phyloP scores from a whole-genome alignment of 2,888 invertebrate species.

The Podotricha telesiphe region DNA sequence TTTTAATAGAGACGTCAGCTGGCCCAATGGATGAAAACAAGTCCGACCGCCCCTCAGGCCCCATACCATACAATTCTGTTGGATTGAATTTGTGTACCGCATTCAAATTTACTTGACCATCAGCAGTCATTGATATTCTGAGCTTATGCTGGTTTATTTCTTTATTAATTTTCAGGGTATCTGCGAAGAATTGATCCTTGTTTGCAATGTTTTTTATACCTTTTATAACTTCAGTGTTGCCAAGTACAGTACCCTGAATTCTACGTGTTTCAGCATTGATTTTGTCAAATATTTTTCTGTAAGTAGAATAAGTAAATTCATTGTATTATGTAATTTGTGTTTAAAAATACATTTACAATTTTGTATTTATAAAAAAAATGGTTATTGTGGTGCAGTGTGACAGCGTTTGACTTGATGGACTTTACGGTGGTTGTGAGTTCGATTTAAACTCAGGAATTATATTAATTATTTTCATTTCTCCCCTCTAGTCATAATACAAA shows the following conservation, averaged over 20 bases:
- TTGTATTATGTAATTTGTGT: neutral
- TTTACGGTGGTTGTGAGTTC: too few species aligned
- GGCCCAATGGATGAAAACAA: constrained; percentile 67
- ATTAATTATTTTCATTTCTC: too few species aligned
- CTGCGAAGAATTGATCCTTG: constrained; percentile 83
- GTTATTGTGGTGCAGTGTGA: too few species aligned
- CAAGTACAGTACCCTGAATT: constrained; percentile 72
- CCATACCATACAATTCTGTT: constrained; percentile 63
- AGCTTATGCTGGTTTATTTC: constrained; percentile 78
- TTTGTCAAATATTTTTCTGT: constrained; percentile 84
- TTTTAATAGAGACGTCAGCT: constrained; percentile 53
- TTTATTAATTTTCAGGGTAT: constrained; percentile 80
- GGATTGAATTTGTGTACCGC: constrained; percentile 72
- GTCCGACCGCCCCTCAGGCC: constrained; percentile 61
- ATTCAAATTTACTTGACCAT: constrained; percentile 74
- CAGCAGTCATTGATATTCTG: constrained; percentile 75
- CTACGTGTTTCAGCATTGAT: constrained; percentile 81
- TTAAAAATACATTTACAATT: too few species aligned
- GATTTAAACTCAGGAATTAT: too few species aligned
- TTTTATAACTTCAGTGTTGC: constrained; percentile 82
- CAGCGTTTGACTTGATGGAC: too few species aligned
- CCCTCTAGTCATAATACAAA: too few species aligned
- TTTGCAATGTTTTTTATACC: constrained; percentile 78
- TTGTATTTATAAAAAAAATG: too few species aligned
- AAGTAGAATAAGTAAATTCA: constrained; percentile 42